Base-by-base conservation (phyloP, 2,113 vertebrate genomes). In the Dicaeum eximium region DNA sequence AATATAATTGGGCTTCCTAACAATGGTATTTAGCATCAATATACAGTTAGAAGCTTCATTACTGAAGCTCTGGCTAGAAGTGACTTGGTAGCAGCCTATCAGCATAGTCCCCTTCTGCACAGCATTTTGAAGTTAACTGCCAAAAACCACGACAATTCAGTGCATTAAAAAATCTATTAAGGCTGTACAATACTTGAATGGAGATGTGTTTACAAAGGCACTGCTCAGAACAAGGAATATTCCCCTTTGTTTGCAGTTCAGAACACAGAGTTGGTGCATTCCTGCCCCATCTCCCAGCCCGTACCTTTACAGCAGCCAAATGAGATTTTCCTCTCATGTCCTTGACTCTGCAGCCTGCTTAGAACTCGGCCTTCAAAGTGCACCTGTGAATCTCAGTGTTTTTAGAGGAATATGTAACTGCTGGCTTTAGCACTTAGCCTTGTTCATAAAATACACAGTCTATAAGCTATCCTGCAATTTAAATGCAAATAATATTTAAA, bases 401-500 rank as follows among this genome's bases (percentile, higher is more conserved):
- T 86, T 96, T 86, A 47, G 94, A 86, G 58, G 65, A 95, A 92
- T 78, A 81, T 78, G 84, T 45, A 94, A 86, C 93, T 92, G 86
- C 95, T 95, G 96, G 54, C 60, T 96, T 95, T 82, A 92, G 80
- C 67, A 80, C 97, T 97, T 97, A 97, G 73, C 83, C 86, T 94
- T 6, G 0, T 89, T 93, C 94, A 78, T 92, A 93, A 93, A 97
- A 96, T 33, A 77, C 80, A 95, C 88, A 92, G 53, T 37, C 82
- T 87, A 64, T 80, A 89, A 95, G 86, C 90, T 80, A 95, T 40
- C 84, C 85, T 42, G 72, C 88, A 96, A 97, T 98, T 98, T 97
- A 97, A 97, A 98, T 97, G 97, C 96, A 97, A 98, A 98, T 97
- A 96, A 95, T 97, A 96, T 96, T 97, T 97, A 97, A 97, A 97